Evolutionary conservation across 2,888 invertebrate genomes (phyloP), one percentile per base, ranked within the genome.

Genomic region (Phrixothrix hirtus): DNA sequence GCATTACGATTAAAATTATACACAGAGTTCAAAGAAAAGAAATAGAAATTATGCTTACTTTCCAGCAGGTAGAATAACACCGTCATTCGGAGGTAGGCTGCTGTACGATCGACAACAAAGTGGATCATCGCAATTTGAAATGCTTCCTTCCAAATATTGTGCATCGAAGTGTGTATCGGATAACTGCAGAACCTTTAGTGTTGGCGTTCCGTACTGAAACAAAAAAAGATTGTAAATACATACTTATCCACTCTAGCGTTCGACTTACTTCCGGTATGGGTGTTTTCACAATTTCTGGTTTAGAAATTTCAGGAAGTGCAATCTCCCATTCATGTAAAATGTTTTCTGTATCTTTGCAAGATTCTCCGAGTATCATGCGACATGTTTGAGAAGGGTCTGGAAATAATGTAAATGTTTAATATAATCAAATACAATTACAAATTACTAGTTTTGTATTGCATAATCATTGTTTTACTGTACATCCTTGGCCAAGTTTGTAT

Each of bases 141-240:
- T 92, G 2, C 91, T 83, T 60, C 89, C 92, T 78, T 88, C 89
- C 32, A 84, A 83, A 71, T 98, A 98, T 65, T 91, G 88, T 0
- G 92, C 92, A 77, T 98, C 97, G 67, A 89, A 89, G 75, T 98
- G 98, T 0, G 96, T 93, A 72, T 98, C 98, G 0, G 95, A 93
- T 61, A 98, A 82, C 68, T 98, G 97, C 6, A 98, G 80, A n/a
- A 97, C 92, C 78, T 95, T 93, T 72, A 93, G 89, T 17, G 85
- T 29, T 2, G 44, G 48, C 17, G 37, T 57, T 25, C 30, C 39
- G 12, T 30, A 10, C 48, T 48, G 17, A 27, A 44, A 41, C 5
- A 29, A 29, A 9, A 3, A 29, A 10, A n/a, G n/a, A n/a, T n/a
- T n/a, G 7, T 21, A 27, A 17, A 30, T 37, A 36, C 26, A 10